Evolutionary conservation across 2,797 vertebrate genomes (phyloP).

Genomic region (Sebastes elongatus): DNA sequence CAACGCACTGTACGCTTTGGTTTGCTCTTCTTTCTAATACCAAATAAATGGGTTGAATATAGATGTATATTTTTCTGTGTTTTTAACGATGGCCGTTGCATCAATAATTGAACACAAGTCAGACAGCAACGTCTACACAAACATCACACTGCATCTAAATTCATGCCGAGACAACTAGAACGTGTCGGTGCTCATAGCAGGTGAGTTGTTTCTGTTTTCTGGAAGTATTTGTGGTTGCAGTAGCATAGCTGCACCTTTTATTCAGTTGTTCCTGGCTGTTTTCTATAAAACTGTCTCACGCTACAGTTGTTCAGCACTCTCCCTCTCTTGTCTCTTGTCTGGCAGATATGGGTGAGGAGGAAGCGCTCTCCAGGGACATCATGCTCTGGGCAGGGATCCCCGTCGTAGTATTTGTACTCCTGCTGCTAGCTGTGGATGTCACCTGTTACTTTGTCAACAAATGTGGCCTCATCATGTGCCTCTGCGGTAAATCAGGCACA

Average conservation of each 20-base stretch:
- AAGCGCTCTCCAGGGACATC: constrained; percentile 89
- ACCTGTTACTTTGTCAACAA: constrained; percentile 99
- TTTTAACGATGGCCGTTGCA: not conserved
- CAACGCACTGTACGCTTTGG: constrained; percentile 38
- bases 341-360: constrained; percentile 87
- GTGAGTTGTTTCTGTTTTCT: constrained; percentile 72
- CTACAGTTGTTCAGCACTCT: constrained; percentile 21
- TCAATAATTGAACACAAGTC: constrained; percentile 14
- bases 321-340: constrained; percentile 33
- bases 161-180: constrained; percentile 37
- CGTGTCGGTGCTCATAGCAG: constrained; percentile 41
- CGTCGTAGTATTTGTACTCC: constrained; percentile 90
- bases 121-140: constrained; percentile 12
- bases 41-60: constrained; percentile 74
- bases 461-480: constrained; percentile 97
- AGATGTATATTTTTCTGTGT: not conserved
- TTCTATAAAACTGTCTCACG: not conserved
- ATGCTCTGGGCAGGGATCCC: constrained; percentile 92
- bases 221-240: constrained; percentile 27
- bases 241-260: constrained; percentile 28
- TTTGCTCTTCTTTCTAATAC: constrained; percentile 70
- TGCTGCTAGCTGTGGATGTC: constrained; percentile 94
- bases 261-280: constrained; percentile 13
- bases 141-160: constrained; percentile 20
- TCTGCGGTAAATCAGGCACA: constrained; percentile 92